These are phyloP conservation scores for Tinea trinotella DNA, from an alignment of 2,888 invertebrate genomes.

Conservation along the genomic window DNA sequence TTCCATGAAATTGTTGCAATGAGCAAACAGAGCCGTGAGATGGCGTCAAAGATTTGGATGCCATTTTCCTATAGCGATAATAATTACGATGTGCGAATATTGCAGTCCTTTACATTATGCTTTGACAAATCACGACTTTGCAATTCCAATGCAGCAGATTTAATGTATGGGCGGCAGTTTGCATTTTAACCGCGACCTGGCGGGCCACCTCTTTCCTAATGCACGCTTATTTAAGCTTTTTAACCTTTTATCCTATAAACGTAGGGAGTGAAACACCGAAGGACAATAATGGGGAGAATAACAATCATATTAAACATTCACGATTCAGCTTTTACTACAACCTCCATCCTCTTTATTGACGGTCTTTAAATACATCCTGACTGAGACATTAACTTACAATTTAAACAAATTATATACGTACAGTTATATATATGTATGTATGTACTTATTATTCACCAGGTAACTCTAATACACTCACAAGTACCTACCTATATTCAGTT, in stretches of 20 bases:
- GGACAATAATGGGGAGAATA: conserved; percentile 43
- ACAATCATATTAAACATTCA: not conserved
- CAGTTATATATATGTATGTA: no score
- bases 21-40: conserved; percentile 36
- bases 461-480: no score
- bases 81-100: conserved; percentile 73
- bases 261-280: conserved; percentile 56
- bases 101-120: conserved; percentile 70
- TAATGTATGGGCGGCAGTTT: conserved; percentile 73
- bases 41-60: conserved; percentile 54
- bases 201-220: conserved; percentile 72
- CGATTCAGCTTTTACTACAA: not conserved
- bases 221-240: conserved; percentile 72
- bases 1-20: conserved; percentile 11
- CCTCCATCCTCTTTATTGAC: not conserved
- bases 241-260: conserved; percentile 12
- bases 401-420: no score
- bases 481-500: no score
- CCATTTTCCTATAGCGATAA: conserved; percentile 63
- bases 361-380: not conserved
- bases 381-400: not conserved
- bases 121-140: conserved; percentile 74
- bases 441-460: no score
- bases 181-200: conserved; percentile 70
- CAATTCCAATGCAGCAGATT: conserved; percentile 71